These are phyloP conservation scores for Listronotus bonariensis DNA, from an alignment of 1,140 invertebrate genomes.

Conservation along the genomic window DNA sequence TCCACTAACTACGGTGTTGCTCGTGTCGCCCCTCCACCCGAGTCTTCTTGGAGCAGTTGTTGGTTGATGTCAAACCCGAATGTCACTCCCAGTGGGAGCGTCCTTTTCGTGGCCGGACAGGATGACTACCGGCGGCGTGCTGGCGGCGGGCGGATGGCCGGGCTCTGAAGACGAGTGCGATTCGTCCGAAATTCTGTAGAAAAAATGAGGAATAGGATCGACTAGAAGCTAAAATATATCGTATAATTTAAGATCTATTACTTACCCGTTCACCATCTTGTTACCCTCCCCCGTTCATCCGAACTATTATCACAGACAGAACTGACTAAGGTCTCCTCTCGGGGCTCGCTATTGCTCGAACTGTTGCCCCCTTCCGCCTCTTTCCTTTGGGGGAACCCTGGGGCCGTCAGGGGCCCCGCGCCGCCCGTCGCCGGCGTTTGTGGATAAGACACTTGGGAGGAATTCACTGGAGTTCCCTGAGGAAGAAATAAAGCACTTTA, in stretches of 20 bases:
- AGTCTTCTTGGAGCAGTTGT: conserved; percentile 59
- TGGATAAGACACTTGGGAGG: conserved; percentile 10
- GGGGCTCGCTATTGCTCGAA: neutral
- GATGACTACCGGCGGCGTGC: conserved; percentile 64
- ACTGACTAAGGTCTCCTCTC: neutral
- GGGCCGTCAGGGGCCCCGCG: neutral
- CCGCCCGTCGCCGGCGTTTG: neutral
- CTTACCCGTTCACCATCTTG: conserved; percentile 30
- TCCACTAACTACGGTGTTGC: conserved; percentile 9
- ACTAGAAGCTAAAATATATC: too few relatives aligned
- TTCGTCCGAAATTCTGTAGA: too few relatives aligned
- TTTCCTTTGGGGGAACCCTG: conserved; percentile 7
- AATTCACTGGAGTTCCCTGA: conserved; percentile 5
- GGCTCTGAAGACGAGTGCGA: too few relatives aligned
- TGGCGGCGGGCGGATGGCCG: neutral
- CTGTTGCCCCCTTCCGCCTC: conserved; percentile 15
- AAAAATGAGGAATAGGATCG: too few relatives aligned
- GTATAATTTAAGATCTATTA: too few relatives aligned
- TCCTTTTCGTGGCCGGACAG: conserved; percentile 59
- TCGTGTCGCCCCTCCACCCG: conserved; percentile 18
- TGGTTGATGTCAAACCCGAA: conserved; percentile 74
- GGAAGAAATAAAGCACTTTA: too few relatives aligned
- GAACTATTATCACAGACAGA: conserved; percentile 34
- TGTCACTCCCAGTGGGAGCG: conserved; percentile 55
- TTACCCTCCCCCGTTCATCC: conserved; percentile 8